phyloP scores from a whole-genome alignment of 1,140 invertebrate species.

The Brachionus asplanchnoidis region DNA sequence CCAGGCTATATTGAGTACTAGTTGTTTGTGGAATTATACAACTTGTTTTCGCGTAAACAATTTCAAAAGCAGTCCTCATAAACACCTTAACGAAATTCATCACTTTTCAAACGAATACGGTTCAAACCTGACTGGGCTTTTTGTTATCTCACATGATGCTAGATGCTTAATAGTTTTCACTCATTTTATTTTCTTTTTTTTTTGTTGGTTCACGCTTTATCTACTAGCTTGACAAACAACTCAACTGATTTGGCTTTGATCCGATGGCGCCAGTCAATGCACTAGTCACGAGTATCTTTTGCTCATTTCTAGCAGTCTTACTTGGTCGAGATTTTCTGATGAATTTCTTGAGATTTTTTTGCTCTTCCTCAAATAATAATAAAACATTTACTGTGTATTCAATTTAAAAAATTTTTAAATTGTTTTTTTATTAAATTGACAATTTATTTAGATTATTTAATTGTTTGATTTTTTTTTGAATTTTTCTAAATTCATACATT shows the following conservation, averaged over 20 bases:
- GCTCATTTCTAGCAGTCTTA: background rate
- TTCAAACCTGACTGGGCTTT: background rate
- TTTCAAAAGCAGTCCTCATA: background rate
- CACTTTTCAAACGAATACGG: constrained; percentile 11
- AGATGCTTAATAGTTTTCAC: constrained; percentile 26
- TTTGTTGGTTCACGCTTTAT: background rate
- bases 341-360: no score
- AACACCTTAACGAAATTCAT: constrained; percentile 31
- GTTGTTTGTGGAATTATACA: constrained; percentile 34
- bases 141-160: constrained; percentile 36
- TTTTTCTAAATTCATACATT: no score
- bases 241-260: background rate
- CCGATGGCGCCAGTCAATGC: background rate
- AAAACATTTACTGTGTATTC: no score
- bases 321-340: background rate
- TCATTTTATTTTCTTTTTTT: background rate
- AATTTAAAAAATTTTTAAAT: no score
- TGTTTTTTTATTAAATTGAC: no score
- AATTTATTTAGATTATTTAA: no score
- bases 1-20: constrained; percentile 20
- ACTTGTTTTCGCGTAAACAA: constrained; percentile 35
- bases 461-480: no score
- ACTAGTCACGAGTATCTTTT: background rate
- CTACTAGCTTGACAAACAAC: constrained; percentile 9
- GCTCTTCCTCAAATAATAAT: no score